Percentiles rank a stretch among this genome's conserved stretches.
These are phyloP conservation scores for Tipula confusa DNA, from an alignment of 2,888 invertebrate genomes.

Conservation along the genomic window DNA sequence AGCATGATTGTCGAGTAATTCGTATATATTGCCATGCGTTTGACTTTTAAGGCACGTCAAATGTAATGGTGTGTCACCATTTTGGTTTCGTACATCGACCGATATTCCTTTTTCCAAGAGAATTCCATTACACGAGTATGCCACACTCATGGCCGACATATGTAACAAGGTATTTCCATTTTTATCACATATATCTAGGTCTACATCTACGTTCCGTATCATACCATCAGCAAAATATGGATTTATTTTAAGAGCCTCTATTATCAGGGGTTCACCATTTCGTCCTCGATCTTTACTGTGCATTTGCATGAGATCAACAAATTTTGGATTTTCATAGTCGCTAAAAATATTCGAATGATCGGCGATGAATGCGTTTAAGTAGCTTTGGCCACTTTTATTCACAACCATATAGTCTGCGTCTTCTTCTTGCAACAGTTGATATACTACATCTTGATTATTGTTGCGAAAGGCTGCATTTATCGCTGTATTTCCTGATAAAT, in stretches of 20 bases:
- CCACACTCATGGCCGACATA: not conserved
- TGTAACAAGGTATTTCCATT: not conserved
- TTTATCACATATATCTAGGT: not conserved
- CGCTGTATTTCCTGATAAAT: not conserved
- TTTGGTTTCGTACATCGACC: not conserved
- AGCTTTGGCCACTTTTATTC: not conserved
- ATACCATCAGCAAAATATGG: not conserved
- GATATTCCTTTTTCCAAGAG: not conserved
- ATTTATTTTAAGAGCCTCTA: not conserved
- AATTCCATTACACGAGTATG: not conserved
- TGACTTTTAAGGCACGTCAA: not conserved
- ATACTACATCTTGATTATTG: not conserved
- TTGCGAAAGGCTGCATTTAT: not conserved
- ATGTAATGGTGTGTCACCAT: not conserved
- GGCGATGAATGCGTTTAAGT: not conserved
- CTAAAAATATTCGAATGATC: not conserved
- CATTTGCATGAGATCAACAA: not conserved
- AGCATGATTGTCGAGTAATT: not conserved
- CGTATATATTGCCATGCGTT: not conserved
- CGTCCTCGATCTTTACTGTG: not conserved
- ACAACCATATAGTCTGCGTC: not conserved
- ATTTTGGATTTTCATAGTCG: not conserved
- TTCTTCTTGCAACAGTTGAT: not conserved
- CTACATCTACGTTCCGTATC: not conserved
- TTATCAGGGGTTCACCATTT: not conserved